Evolutionary conservation across 2,113 vertebrate species (phyloP), one percentile per base, ranked within the genome.

Genomic region (Helogale parvula): DNA sequence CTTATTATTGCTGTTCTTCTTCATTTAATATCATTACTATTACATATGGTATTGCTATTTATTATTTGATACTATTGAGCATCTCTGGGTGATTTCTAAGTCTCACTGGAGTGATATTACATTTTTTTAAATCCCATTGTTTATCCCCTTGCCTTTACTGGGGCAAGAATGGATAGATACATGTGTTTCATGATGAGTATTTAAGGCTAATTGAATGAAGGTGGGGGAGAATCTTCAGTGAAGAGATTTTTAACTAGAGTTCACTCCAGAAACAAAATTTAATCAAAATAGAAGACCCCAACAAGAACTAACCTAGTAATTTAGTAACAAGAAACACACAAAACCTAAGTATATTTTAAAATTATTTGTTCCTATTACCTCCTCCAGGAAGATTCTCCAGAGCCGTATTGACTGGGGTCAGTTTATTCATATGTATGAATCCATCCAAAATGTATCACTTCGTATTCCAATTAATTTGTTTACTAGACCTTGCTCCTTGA

Each of bases 191-290:
- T 25, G 29, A 60, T 88, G 5, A 41, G 1, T 21, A n/a, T 60
- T 79, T 71, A 31, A 66, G 9, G 79, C 27, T 35, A 47, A 80
- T 19, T 6, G 16, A 33, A 27, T 33, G 21, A 83, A 90, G 8
- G 5, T 3, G 4, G 3, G 1, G 13, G 4, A 5, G 8, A 29
- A 47, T 0, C 3, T 71, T 85, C 13, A 35, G 21, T 3, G 17
- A 57, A 27, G 35, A 17, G 0, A 71, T 47, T 57, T 92, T 85
- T 71, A 89, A 38, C 38, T 68, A 27, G 45, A 66, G 54, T 4
- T 68, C 9, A 63, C 77, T 80, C 63, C 27, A 72, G 68, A 94
- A 54, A 33, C 65, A 71, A 3, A 72, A 63, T 60, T 84, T 15
- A 68, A 66, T 71, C 3, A 74, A 79, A 66, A n/a, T 84, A 13